Evolutionary conservation across 2,888 invertebrate genomes (phyloP), one percentile per base, ranked within the genome.

Genomic region (Mellilla xanthometata): DNA sequence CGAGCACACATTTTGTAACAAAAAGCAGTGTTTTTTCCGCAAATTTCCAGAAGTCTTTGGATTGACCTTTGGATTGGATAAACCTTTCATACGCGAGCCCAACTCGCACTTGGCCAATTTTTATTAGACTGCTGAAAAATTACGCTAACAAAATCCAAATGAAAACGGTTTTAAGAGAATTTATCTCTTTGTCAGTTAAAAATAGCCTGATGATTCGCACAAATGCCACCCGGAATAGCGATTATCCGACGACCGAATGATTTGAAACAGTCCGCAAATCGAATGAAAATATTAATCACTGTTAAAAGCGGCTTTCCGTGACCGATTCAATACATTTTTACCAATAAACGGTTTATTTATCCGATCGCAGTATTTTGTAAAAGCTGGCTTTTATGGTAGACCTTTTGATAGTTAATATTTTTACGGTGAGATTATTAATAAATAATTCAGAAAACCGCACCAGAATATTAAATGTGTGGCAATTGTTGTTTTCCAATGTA

Each of bases 191-290:
- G 28, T 13, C 9, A 32, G 12, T 31, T 32, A 22, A 38, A 44
- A 27, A 57, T 52, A 52, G 35, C 39, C 49, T 45, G 52, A 54
- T 45, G 39, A 51, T 46, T 47, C 41, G 44, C 1, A 52, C 47
- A 38, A 40, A 49, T 32, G 47, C 27, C 30, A 41, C 31, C 45
- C 45, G 32, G 10, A 43, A 31, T 39, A 33, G 39, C 51, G 43
- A 41, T 30, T 44, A 45, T 30, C 41, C 42, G 24, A 26, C 3
- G 11, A 10, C 23, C 29, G 28, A 29, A 8, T 24, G 24, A 24
- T 24, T 38, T 48, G 38, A 48, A 42, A 39, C 47, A 38, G 33
- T 42, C 41, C 28, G 47, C 38, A 48, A 48, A 39, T 42, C 33
- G 41, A 48, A 48, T 48, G 41, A 48, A 48, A 48, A 42, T 48